These are phyloP conservation scores for Chaetogeoica ovagalla DNA, from an alignment of 2,888 invertebrate genomes.

Conservation along the genomic window DNA sequence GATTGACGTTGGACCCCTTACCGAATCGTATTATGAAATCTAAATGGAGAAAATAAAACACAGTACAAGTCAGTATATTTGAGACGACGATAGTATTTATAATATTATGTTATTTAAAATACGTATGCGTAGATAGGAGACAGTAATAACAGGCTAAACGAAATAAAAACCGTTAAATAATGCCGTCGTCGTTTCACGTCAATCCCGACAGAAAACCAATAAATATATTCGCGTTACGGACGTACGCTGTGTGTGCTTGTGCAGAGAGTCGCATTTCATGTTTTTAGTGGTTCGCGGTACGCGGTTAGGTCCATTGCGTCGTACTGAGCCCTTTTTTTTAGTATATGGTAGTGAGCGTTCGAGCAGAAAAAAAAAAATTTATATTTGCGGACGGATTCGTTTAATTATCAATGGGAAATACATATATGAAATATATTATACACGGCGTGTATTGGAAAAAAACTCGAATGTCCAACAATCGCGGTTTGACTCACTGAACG, in stretches of 20 bases:
- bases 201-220: too few species aligned
- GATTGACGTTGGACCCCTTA: conserved; percentile 45
- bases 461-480: not conserved
- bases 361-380: not conserved
- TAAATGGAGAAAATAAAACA: conserved; percentile 50
- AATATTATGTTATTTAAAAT: conserved; percentile 25
- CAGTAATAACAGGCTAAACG: too few species aligned
- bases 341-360: too few species aligned
- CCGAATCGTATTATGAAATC: conserved; percentile 51
- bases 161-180: too few species aligned
- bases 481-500: not conserved
- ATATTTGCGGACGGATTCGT: not conserved
- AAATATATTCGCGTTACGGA: too few species aligned
- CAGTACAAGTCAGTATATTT: conserved; percentile 33
- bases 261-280: too few species aligned
- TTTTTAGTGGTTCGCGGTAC: too few species aligned
- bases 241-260: too few species aligned
- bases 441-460: not conserved
- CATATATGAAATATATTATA: not conserved
- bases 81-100: not conserved
- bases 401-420: not conserved
- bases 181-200: too few species aligned
- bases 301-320: too few species aligned
- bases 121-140: conserved; percentile 1
- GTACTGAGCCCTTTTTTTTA: too few species aligned